Percentiles rank a stretch among this genome's conserved stretches.
phyloP scores from a whole-genome alignment of 2,797 vertebrate genomes.

The Onychomys leucogaster region DNA sequence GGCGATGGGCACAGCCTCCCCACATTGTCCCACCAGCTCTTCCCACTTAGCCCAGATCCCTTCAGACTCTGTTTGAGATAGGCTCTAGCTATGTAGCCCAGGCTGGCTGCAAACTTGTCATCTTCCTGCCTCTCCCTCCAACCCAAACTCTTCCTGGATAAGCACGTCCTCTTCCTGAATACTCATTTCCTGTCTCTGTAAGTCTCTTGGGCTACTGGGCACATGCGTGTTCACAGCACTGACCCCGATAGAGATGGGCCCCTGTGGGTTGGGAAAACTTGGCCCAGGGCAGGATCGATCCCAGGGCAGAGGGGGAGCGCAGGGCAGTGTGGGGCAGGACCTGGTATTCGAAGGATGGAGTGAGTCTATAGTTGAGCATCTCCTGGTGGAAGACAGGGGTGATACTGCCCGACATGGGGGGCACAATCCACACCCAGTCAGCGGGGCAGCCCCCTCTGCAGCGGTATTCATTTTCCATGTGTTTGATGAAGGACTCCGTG shows the following conservation, averaged over 20 bases:
- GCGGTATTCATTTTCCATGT: conserved; percentile 98
- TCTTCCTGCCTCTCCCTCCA: neutral
- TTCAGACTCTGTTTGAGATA: neutral
- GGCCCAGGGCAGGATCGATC: neutral
- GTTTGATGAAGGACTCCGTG: conserved; percentile 99
- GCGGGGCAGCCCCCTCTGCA: conserved; percentile 97
- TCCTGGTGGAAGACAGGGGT: conserved; percentile 99
- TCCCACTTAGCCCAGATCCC: neutral
- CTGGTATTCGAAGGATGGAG: conserved; percentile 98
- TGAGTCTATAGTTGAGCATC: conserved; percentile 99
- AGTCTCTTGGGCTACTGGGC: neutral
- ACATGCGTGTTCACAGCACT: fast-evolving
- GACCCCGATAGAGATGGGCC: fast-evolving
- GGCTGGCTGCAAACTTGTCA: neutral
- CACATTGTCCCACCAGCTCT: neutral
- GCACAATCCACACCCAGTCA: conserved; percentile 99
- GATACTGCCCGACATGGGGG: conserved; percentile 98
- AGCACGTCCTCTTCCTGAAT: neutral
- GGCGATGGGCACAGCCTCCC: too few relatives aligned
- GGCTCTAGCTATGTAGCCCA: neutral
- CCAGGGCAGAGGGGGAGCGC: neutral
- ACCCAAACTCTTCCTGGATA: neutral
- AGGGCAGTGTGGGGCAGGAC: conserved; percentile 82
- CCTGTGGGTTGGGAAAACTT: neutral
- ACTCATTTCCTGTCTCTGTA: too few relatives aligned